phyloP scores from a whole-genome alignment of 2,797 vertebrate species.

The Harpagifer antarcticus region DNA sequence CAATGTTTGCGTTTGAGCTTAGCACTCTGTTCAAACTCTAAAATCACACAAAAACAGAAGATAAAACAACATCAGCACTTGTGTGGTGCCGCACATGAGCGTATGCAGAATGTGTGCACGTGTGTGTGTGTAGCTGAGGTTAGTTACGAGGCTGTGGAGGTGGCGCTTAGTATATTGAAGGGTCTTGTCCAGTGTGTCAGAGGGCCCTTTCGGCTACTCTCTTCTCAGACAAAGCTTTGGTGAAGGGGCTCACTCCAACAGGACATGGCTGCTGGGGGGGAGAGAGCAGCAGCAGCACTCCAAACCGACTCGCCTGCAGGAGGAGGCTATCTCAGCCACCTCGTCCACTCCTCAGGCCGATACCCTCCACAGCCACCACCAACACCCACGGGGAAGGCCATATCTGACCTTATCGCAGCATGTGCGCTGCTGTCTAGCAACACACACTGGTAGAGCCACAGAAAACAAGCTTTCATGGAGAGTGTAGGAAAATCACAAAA shows the following conservation, averaged over 20 bases:
- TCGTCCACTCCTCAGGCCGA: slow-evolving; percentile 77
- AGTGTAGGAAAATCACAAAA: slow-evolving; percentile 53
- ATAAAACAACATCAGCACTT: slow-evolving; percentile 82
- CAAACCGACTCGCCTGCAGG: slow-evolving; percentile 79
- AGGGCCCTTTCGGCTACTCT: slow-evolving; percentile 85
- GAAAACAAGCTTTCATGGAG: slow-evolving; percentile 53
- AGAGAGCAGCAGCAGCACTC: slow-evolving; percentile 74
- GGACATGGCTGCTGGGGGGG: slow-evolving; percentile 81
- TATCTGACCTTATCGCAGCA: slow-evolving; percentile 78
- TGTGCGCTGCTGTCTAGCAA: slow-evolving; percentile 68
- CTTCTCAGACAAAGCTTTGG: slow-evolving; percentile 83
- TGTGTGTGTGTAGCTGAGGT: slow-evolving; percentile 50
- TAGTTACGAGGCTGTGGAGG: slow-evolving; percentile 68
- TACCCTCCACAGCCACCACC: slow-evolving; percentile 59
- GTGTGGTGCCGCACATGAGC: slow-evolving; percentile 72
- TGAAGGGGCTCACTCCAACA: slow-evolving; percentile 85
- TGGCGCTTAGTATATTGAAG: slow-evolving; percentile 79
- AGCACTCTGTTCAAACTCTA: slow-evolving; percentile 81
- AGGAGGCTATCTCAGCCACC: slow-evolving; percentile 78
- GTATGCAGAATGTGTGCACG: slow-evolving; percentile 62
- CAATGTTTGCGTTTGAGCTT: slow-evolving; percentile 87
- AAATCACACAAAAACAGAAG: slow-evolving; percentile 76
- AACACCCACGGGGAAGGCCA: slow-evolving; percentile 71
- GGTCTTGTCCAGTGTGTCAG: slow-evolving; percentile 84
- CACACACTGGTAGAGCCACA: slow-evolving; percentile 32